Evolutionary conservation across 2,113 vertebrate genomes (phyloP).

Genomic region (Merops nubicus): DNA sequence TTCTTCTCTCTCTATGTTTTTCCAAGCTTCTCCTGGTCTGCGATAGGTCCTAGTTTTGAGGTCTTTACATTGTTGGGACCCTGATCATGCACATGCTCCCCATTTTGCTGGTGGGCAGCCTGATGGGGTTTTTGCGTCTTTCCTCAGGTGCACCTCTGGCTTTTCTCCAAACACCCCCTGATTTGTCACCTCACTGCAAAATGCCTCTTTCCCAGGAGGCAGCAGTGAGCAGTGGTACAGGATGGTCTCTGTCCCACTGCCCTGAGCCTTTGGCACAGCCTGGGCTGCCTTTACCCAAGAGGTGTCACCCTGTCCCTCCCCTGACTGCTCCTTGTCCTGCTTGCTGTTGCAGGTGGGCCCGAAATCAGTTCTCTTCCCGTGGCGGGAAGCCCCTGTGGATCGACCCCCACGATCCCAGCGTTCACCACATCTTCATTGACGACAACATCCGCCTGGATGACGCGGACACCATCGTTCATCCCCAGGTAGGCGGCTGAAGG

Average conservation of each 20-base stretch:
- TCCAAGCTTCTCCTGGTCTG: neutral
- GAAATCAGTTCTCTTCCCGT: conserved; percentile 75
- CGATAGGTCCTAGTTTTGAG: neutral
- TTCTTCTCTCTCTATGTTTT: neutral
- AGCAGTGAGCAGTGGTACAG: neutral
- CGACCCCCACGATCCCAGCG: conserved; percentile 79
- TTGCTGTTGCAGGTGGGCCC: conserved; percentile 82
- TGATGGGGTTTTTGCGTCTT: neutral
- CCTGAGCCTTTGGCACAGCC: neutral
- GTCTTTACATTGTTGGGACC: neutral
- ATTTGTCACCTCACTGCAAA: neutral
- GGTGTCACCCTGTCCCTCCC: neutral
- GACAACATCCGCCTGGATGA: conserved; percentile 88
- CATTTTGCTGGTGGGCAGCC: neutral
- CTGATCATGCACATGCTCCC: neutral
- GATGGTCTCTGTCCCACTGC: fast-evolving
- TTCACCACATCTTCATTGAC: conserved; percentile 91
- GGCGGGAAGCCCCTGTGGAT: conserved; percentile 91
- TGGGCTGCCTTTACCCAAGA: fast-evolving
- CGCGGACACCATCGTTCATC: conserved; percentile 82
- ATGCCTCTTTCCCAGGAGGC: neutral
- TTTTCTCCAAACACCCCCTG: neutral
- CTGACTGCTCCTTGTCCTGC: neutral
- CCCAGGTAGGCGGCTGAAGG: conserved; percentile 74
- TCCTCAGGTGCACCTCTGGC: neutral